These are phyloP conservation scores for Pterophyllum scalare DNA, from an alignment of 2,113 vertebrate species.

Conservation along the genomic window DNA sequence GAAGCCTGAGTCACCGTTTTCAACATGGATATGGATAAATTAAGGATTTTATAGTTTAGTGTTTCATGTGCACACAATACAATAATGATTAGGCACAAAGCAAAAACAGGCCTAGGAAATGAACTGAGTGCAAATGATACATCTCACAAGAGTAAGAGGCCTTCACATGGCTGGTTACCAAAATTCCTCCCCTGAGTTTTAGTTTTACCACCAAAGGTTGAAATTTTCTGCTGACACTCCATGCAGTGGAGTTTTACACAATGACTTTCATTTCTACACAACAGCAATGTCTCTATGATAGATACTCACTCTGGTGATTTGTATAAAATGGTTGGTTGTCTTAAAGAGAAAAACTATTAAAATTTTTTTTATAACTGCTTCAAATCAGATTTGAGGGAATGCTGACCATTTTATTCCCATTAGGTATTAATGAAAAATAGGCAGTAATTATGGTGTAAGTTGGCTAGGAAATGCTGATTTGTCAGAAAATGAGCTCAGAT, in stretches of 20 bases:
- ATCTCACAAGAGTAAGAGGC: not conserved
- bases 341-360: not conserved
- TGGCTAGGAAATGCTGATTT: not conserved
- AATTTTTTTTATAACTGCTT: not conserved
- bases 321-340: not conserved
- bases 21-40: constrained; percentile 7
- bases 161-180: not conserved
- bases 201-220: not conserved
- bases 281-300: not conserved
- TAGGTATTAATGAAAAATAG: not conserved
- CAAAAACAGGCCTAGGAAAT: not conserved
- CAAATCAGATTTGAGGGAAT: not conserved
- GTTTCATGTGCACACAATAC: not conserved
- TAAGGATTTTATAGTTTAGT: constrained; percentile 10
- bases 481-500: not conserved
- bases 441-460: not conserved
- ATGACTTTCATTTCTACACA: not conserved
- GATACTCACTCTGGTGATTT: not conserved
- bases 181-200: not conserved
- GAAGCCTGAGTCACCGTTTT: constrained; percentile 15
- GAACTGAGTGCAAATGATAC: not conserved
- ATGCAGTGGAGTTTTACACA: not conserved
- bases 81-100: not conserved
- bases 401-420: not conserved
- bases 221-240: not conserved